These are phyloP conservation scores for Fregata magnificens DNA, from an alignment of 2,113 vertebrate species.

Conservation along the genomic window DNA sequence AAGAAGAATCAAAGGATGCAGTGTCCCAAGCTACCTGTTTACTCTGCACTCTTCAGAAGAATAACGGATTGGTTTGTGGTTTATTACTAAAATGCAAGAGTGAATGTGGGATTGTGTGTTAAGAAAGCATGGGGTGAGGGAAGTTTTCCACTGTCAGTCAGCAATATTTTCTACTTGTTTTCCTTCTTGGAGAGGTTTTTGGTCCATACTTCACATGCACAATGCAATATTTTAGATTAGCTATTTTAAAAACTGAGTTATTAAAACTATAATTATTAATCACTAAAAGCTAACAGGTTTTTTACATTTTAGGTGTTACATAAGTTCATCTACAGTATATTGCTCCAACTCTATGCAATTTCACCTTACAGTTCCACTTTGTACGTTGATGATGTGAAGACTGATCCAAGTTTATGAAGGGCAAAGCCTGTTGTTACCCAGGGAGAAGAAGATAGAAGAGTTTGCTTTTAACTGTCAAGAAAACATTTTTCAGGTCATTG, in stretches of 20 bases:
- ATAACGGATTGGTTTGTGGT: neutral
- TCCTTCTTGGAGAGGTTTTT: neutral
- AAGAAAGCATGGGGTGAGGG: neutral
- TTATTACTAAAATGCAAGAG: neutral
- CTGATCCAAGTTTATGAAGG: neutral
- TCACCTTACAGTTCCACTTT: neutral
- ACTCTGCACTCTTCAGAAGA: neutral
- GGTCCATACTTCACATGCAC: neutral
- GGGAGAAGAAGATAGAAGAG: neutral
- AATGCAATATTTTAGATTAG: neutral
- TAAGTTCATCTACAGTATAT: neutral
- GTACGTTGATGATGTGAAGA: neutral
- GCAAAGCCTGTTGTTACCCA: neutral
- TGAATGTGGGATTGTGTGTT: neutral
- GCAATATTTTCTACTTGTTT: neutral
- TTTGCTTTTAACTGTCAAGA: neutral
- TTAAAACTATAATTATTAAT: neutral
- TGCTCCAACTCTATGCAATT: neutral
- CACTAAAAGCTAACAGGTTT: neutral
- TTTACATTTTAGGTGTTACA: neutral
- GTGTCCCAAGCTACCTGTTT: neutral
- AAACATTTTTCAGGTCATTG: neutral
- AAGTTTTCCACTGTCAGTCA: neutral
- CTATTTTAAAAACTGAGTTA: neutral
- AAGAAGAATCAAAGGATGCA: neutral